Base-by-base conservation (phyloP, 2,113 vertebrate species). In the Paracanthobrama guichenoti region DNA sequence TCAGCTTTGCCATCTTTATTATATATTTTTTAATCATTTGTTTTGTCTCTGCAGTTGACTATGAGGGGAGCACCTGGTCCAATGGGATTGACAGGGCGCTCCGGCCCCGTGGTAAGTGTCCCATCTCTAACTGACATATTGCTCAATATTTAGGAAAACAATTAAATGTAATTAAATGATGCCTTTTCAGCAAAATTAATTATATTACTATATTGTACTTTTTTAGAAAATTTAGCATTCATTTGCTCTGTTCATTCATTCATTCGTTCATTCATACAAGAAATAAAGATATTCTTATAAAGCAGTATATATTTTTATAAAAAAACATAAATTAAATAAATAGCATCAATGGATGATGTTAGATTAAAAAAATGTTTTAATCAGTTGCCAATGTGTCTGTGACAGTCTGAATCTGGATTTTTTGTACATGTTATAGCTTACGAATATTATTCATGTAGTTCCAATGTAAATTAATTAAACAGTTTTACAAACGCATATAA, bases 61-160 rank as follows among this genome's bases (percentile, higher is more conserved):
- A 95, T 98, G 95, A 95, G 97, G 91, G 98, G 98, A 64, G 90
- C 97, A 3, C 93, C 97, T 72, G 98, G 98, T 67, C 98, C 98
- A 57, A 93, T 93, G 90, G 98, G 98, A 89, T 92, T 99, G 89
- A 93, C 96, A 78, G 98, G 98, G 94, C 94, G 98, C 93, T 93
- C 96, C 8, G 98, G 98, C 83, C 97, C 97, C 88, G 93, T 98
- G 95, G 98, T 99, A 94, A 91, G 97, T 96, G 69, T 20, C 39
- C 39, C 2, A 62, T 39, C 46, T 55, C 16, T 48, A 67, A 53
- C 10, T 22, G 8, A 28, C 11, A 22, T 76, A n/a, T n/a, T n/a
- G 6, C n/a, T 26, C 16, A 50, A 6, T 14, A 73, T 14, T 14
- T 13, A 46, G 5, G 39, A 46, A 72, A 44, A 44, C 22, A 44